Evolutionary conservation across 2,797 vertebrate species (phyloP).

Genomic region (Calcarius lapponicus): DNA sequence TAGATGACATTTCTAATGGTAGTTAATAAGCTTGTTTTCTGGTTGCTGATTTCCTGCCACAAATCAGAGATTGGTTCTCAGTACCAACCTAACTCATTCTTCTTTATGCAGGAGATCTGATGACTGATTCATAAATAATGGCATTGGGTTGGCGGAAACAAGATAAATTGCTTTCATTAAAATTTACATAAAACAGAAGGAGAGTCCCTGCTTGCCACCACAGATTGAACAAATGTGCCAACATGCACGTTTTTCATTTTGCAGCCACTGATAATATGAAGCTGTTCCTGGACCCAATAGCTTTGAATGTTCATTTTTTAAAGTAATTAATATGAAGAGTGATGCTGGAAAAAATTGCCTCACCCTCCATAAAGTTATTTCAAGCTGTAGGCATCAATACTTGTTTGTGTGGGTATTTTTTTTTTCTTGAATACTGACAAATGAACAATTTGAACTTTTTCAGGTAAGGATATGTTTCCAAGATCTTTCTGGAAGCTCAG

Average conservation of each 20-base stretch:
- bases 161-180: constrained; percentile 55
- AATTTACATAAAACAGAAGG: constrained; percentile 38
- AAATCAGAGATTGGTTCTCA: not conserved
- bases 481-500: constrained; percentile 15
- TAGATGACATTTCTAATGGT: not conserved
- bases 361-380: constrained; percentile 21
- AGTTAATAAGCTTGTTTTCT: constrained; percentile 35
- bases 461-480: constrained; percentile 3
- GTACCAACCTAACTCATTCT: not conserved
- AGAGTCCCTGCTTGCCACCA: constrained; percentile 4
- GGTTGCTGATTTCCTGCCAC: constrained; percentile 5
- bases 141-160: not conserved
- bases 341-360: constrained; percentile 28
- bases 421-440: constrained; percentile 2
- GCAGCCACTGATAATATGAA: constrained; percentile 47
- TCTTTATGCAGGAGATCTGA: not conserved
- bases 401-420: not conserved
- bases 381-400: constrained; percentile 26
- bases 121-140: constrained; percentile 34
- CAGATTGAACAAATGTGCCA: constrained; percentile 25
- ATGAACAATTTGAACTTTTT: not conserved
- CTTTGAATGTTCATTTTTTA: constrained; percentile 13
- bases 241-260: constrained; percentile 17
- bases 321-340: constrained; percentile 36
- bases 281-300: constrained; percentile 6